Evolutionary conservation across 2,797 vertebrate genomes (phyloP).

Genomic region (Xenopus petersii): DNA sequence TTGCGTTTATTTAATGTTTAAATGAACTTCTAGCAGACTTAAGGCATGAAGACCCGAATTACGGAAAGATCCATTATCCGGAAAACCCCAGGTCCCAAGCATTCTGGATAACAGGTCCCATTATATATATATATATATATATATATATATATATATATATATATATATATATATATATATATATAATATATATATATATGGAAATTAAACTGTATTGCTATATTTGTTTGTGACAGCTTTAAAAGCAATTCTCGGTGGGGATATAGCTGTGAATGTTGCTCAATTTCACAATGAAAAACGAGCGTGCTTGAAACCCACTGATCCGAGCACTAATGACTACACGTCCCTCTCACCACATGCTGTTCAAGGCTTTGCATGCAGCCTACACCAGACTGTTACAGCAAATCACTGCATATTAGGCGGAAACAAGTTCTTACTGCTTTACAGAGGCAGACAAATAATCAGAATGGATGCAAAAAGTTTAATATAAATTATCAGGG

Average conservation of each 20-base stretch:
- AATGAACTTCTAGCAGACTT: too few species aligned
- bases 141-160: too few species aligned
- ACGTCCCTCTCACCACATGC: constrained; percentile 42
- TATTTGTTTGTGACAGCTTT: neutral
- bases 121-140: too few species aligned
- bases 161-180: too few species aligned
- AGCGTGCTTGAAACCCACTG: constrained; percentile 24
- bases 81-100: too few species aligned
- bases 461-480: too few species aligned
- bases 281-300: constrained; percentile 12
- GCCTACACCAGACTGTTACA: neutral
- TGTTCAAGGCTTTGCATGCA: neutral
- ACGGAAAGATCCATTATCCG: too few species aligned
- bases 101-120: too few species aligned
- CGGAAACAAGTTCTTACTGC: constrained; percentile 2
- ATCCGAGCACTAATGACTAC: constrained; percentile 19
- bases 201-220: too few species aligned
- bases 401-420: constrained; percentile 12
- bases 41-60: too few species aligned
- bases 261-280: neutral
- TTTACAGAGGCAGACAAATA: neutral
- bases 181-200: too few species aligned
- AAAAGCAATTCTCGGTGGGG: neutral
- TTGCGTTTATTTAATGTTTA: too few species aligned
- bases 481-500: neutral